These are phyloP conservation scores for Noctua janthina DNA, from an alignment of 2,888 invertebrate species.

Conservation along the genomic window DNA sequence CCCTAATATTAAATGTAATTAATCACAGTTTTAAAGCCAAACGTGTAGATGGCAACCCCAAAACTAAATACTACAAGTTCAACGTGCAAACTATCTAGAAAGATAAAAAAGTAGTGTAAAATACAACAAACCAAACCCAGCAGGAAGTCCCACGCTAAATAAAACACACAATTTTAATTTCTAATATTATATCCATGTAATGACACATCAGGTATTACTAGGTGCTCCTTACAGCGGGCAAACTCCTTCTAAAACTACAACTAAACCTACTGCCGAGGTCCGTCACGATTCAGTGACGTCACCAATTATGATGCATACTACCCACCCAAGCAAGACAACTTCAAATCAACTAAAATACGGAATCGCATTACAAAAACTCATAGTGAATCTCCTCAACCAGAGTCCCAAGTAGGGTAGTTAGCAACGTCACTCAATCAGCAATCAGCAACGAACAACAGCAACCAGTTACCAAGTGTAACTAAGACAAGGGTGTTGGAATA, in stretches of 20 bases:
- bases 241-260: constrained; percentile 83
- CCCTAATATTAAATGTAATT: constrained; percentile 65
- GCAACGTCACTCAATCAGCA: constrained; percentile 52
- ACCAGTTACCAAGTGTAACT: constrained; percentile 82
- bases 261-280: constrained; percentile 78
- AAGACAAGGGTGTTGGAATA: constrained; percentile 79
- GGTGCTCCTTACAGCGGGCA: constrained; percentile 89
- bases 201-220: constrained; percentile 87
- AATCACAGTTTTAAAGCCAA: constrained; percentile 70
- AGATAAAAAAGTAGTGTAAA: constrained; percentile 69
- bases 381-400: constrained; percentile 42
- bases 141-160: constrained; percentile 86
- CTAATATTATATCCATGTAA: constrained; percentile 89
- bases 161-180: constrained; percentile 88
- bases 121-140: constrained; percentile 76
- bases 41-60: constrained; percentile 68
- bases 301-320: constrained; percentile 48
- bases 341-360: constrained; percentile 58
- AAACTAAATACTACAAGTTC: constrained; percentile 66
- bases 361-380: constrained; percentile 48
- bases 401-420: constrained; percentile 15
- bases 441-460: constrained; percentile 65
- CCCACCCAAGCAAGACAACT: constrained; percentile 50
- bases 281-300: constrained; percentile 69
- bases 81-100: constrained; percentile 78